A percentile compares a stretch with the other conserved stretches of the same genome.
Evolutionary conservation across 2,113 vertebrate genomes (phyloP).

Genomic region (Dipodomys ordii): DNA sequence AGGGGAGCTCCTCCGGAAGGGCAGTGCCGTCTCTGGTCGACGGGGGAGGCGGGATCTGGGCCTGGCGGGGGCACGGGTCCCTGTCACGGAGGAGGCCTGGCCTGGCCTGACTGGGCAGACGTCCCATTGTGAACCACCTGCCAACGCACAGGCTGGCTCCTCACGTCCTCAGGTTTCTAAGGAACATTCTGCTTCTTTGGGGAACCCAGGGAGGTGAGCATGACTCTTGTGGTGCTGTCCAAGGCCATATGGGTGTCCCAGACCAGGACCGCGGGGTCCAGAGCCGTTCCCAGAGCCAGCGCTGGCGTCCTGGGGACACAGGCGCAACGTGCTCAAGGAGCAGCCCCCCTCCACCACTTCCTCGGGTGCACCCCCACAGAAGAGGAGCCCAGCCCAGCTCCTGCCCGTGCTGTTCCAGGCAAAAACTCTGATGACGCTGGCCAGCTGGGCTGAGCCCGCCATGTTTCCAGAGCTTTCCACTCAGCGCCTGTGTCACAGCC

Average conservation of each 20-base stretch:
- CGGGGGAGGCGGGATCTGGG: not conserved
- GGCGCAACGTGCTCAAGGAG: not conserved
- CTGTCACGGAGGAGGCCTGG: too few relatives aligned
- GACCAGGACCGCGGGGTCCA: not conserved
- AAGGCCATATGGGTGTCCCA: not conserved
- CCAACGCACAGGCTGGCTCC: not conserved
- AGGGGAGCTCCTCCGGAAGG: too few relatives aligned
- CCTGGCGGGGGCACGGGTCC: not conserved
- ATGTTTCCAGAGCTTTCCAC: not conserved
- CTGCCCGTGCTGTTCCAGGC: not conserved
- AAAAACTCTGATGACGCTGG: fast-evolving
- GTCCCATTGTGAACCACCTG: not conserved
- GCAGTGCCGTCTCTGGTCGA: too few relatives aligned
- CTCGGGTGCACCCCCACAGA: too few relatives aligned
- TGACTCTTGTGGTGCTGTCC: not conserved
- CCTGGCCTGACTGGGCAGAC: too few relatives aligned
- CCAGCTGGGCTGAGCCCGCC: too few relatives aligned
- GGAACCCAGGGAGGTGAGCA: not conserved
- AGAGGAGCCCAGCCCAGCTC: too few relatives aligned
- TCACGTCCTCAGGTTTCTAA: not conserved
- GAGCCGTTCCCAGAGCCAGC: not conserved
- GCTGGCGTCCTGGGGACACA: too few relatives aligned
- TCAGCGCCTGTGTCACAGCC: not conserved
- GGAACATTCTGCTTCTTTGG: too few relatives aligned
- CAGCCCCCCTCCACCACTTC: not conserved